Conservation (phyloP, 2,113 vertebrate species). For the Malaclemys terrapin region DNA sequence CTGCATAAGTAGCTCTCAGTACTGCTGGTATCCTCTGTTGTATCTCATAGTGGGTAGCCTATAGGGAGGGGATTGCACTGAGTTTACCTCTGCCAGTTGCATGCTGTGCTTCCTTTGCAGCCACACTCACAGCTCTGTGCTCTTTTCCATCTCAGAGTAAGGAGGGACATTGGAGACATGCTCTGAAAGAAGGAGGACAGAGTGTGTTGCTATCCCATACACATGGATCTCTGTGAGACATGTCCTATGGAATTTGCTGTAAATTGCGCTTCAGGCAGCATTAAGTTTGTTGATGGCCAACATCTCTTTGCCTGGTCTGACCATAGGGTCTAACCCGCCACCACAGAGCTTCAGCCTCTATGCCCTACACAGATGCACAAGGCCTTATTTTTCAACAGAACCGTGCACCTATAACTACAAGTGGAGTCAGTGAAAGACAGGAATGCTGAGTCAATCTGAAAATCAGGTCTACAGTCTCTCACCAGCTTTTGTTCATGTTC, state of each 20-base stretch:
- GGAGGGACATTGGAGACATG: background rate
- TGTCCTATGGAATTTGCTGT: background rate
- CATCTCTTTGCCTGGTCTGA: no score
- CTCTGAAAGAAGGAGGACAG: no score
- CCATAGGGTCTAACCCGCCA: no score
- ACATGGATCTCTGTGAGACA: background rate
- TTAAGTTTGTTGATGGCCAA: background rate
- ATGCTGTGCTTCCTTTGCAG: background rate
- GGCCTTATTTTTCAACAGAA: no score
- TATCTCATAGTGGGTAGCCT: background rate
- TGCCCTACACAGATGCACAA: no score
- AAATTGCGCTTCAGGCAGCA: background rate
- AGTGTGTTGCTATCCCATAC: no score
- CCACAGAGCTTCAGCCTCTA: no score
- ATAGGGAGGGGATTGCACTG: background rate
- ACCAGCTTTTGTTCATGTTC: no score
- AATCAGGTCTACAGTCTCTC: no score
- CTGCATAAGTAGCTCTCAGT: background rate
- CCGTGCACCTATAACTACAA: no score
- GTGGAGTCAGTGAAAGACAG: no score
- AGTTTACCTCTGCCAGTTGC: background rate
- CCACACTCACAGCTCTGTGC: background rate
- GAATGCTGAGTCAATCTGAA: no score
- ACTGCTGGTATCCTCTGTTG: background rate
- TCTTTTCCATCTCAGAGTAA: background rate